Conservation (phyloP, 2,113 vertebrate genomes). For the Falcunculus frontatus region DNA sequence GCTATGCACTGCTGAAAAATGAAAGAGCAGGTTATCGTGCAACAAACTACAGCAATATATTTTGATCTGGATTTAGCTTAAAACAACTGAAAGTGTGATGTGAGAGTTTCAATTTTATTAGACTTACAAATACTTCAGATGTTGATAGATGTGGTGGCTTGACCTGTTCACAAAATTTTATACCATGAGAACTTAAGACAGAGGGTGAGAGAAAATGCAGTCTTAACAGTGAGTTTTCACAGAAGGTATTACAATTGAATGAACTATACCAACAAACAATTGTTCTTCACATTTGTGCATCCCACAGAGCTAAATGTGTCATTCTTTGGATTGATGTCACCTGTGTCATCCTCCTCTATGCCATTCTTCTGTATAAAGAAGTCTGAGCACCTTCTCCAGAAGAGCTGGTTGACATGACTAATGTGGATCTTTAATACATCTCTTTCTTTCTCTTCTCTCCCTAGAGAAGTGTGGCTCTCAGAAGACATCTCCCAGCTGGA, state of each 20-base stretch:
- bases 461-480: not conserved
- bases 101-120: conserved; percentile 25
- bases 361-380: not conserved
- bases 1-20: not conserved
- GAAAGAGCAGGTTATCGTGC: not conserved
- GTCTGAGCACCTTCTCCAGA: not conserved
- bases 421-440: not conserved
- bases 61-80: conserved; percentile 39
- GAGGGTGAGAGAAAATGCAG: not conserved
- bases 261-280: not conserved
- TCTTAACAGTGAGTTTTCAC: conserved; percentile 7
- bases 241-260: not conserved
- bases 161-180: not conserved
- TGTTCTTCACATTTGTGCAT: not conserved
- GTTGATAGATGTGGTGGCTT: not conserved
- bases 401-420: not conserved
- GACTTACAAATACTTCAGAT: not conserved
- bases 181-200: not conserved
- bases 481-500: not conserved
- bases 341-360: not conserved
- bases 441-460: not conserved
- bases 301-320: not conserved
- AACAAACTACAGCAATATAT: conserved; percentile 10
- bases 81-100: conserved; percentile 39
- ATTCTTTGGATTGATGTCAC: not conserved